Evolutionary conservation across 2,113 vertebrate genomes (phyloP).

Genomic region (Caretta caretta): DNA sequence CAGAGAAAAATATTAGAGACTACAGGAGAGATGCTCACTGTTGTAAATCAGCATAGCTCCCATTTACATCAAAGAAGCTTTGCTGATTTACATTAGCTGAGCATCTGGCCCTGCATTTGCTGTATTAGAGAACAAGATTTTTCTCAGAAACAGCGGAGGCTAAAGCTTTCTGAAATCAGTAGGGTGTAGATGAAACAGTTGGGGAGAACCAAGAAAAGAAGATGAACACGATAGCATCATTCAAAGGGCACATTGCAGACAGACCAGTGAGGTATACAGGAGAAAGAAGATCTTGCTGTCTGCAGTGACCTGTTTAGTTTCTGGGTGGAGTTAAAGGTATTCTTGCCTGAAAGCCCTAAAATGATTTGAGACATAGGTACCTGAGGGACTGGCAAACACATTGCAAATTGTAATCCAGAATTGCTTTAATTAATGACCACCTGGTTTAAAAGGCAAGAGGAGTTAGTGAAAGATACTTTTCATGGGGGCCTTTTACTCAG

Average conservation of each 20-base stretch:
- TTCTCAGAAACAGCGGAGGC: not conserved
- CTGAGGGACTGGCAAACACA: not conserved
- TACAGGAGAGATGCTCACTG: not conserved
- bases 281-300: not conserved
- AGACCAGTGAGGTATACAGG: not conserved
- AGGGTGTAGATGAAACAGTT: not conserved
- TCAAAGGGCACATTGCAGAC: not conserved
- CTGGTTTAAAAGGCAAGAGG: not conserved
- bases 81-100: slow-evolving; percentile 8
- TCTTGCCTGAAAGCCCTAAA: slow-evolving; percentile 18
- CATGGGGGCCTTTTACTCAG: too few species aligned
- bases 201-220: not conserved
- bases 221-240: not conserved
- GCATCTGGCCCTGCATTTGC: not conserved
- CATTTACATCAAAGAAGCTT: not conserved
- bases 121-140: slow-evolving; percentile 24
- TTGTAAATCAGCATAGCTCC: not conserved
- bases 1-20: not conserved
- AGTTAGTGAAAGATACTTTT: not conserved
- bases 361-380: not conserved
- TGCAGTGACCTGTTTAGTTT: not conserved
- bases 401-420: slow-evolving; percentile 32
- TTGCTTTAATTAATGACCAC: not conserved
- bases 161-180: not conserved
- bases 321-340: not conserved